phyloP scores from a whole-genome alignment of 2,888 invertebrate species.

The Epistrophe grossulariae region DNA sequence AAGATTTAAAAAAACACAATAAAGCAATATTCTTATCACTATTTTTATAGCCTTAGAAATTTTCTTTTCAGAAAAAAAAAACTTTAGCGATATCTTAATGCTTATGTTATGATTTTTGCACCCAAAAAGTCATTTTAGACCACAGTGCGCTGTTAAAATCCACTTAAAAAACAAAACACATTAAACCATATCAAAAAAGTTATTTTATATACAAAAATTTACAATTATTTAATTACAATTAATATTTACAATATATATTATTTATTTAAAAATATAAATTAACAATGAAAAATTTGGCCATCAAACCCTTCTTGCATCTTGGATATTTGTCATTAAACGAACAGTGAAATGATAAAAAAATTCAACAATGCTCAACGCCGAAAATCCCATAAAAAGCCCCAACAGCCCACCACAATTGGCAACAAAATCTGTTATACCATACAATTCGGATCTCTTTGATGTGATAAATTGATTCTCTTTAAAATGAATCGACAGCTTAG shows the following conservation, averaged over 20 bases:
- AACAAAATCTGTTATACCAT: slow-evolving; percentile 88
- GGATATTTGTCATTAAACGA: slow-evolving; percentile 59
- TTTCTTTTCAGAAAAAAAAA: too few relatives aligned
- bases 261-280: slow-evolving; percentile 24
- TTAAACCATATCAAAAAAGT: not conserved
- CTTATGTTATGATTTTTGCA: too few relatives aligned
- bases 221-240: not conserved
- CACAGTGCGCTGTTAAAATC: too few relatives aligned
- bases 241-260: slow-evolving; percentile 4
- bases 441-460: slow-evolving; percentile 87
- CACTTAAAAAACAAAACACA: not conserved
- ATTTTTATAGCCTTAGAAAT: too few relatives aligned
- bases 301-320: slow-evolving; percentile 25
- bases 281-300: not conserved
- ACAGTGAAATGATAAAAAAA: slow-evolving; percentile 84
- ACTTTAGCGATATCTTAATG: too few relatives aligned
- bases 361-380: slow-evolving; percentile 84
- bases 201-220: not conserved
- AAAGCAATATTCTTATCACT: too few relatives aligned
- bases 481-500: slow-evolving; percentile 88
- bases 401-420: slow-evolving; percentile 89
- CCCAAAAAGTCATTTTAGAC: too few relatives aligned
- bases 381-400: slow-evolving; percentile 84
- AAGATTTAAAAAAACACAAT: too few relatives aligned
- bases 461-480: slow-evolving; percentile 89